A percentile compares a stretch with the other conserved stretches of the same genome.
Evolutionary conservation across 2,888 invertebrate species (phyloP).

Genomic region (Acrocyrtus sp.): DNA sequence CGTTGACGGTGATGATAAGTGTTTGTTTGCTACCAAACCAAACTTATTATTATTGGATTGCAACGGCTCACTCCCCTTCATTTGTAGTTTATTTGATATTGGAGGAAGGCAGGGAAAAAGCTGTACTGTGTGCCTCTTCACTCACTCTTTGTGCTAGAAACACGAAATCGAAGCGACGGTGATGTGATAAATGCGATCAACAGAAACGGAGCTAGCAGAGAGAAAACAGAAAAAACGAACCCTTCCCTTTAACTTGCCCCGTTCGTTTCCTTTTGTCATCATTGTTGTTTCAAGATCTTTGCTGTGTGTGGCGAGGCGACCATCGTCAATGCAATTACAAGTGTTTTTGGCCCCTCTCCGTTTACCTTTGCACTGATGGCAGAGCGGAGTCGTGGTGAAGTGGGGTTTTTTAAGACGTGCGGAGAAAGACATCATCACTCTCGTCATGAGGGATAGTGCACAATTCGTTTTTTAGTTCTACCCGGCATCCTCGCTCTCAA

Average conservation of each 20-base stretch:
- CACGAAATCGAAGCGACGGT: conserved; percentile 35
- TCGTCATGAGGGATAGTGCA: too few relatives aligned
- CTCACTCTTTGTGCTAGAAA: conserved; percentile 12
- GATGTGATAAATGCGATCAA: conserved; percentile 27
- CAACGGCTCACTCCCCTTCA: conserved; percentile 2
- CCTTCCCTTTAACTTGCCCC: conserved; percentile 30
- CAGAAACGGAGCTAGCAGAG: too few relatives aligned
- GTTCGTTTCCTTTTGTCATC: conserved; percentile 37
- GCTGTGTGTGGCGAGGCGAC: conserved; percentile 30
- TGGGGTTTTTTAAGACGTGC: too few relatives aligned
- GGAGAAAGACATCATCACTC: too few relatives aligned
- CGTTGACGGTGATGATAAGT: background rate
- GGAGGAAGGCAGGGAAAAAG: background rate
- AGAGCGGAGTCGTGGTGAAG: too few relatives aligned
- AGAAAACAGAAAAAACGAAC: conserved; percentile 18
- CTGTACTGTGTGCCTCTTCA: background rate
- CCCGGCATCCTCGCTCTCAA: too few relatives aligned
- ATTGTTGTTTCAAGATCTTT: conserved; percentile 40
- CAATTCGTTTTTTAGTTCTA: too few relatives aligned
- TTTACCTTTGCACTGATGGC: too few relatives aligned
- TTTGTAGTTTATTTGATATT: background rate
- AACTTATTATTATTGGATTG: background rate
- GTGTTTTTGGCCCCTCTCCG: too few relatives aligned
- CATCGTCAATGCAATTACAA: too few relatives aligned
- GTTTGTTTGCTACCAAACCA: background rate